Conservation (phyloP, 1,140 invertebrate genomes). For the Ooceraea biroi region DNA sequence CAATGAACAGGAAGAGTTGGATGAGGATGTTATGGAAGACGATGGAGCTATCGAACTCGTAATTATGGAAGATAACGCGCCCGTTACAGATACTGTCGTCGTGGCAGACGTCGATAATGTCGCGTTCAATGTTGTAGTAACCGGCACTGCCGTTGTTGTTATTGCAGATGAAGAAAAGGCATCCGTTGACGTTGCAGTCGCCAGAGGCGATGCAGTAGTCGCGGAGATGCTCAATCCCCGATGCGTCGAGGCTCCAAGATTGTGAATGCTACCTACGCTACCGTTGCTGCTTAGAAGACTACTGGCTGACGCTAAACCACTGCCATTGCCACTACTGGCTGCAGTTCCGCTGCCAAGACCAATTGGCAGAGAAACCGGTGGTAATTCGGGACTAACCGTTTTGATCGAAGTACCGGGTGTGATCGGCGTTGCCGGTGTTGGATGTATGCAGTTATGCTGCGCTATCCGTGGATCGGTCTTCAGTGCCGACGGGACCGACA, state of each 20-base stretch:
- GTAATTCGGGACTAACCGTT: constrained; percentile 84
- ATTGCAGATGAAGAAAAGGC: constrained; percentile 55
- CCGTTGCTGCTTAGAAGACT: constrained; percentile 72
- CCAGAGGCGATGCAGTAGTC: constrained; percentile 5
- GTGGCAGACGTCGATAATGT: constrained; percentile 58
- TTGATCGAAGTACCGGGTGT: constrained; percentile 84
- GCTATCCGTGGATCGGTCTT: constrained; percentile 76
- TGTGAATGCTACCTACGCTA: constrained; percentile 72
- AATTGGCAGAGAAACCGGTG: constrained; percentile 82
- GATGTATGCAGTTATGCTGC: constrained; percentile 81
- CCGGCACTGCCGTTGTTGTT: constrained; percentile 60
- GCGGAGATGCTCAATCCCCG: constrained; percentile 65
- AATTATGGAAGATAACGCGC: constrained; percentile 57
- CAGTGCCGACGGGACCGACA: constrained; percentile 49
- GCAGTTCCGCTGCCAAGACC: constrained; percentile 65
- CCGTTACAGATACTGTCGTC: constrained; percentile 61
- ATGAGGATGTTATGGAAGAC: constrained; percentile 71
- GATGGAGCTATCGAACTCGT: constrained; percentile 63
- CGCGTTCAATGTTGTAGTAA: constrained; percentile 26
- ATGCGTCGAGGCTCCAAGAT: constrained; percentile 76
- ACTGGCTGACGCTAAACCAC: constrained; percentile 71
- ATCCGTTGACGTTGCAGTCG: constrained; percentile 4
- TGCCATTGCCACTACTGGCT: constrained; percentile 71
- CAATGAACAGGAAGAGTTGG: constrained; percentile 60
- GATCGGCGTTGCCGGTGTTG: constrained; percentile 82